Evolutionary conservation across 2,888 invertebrate species (phyloP).

Genomic region (Heliconius charithonia): DNA sequence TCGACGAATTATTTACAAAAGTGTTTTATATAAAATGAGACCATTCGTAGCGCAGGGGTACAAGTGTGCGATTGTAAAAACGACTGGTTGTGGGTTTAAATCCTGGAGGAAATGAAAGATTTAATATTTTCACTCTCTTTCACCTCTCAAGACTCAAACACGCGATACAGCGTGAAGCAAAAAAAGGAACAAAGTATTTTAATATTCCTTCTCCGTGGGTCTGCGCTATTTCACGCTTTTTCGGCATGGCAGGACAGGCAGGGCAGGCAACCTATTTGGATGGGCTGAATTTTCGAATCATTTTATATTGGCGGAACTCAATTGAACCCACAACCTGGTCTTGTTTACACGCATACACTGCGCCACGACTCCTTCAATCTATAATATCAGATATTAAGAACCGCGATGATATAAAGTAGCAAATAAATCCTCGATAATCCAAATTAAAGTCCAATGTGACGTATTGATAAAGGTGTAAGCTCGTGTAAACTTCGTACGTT

Average conservation of each 20-base stretch:
- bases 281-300: no score
- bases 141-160: no score
- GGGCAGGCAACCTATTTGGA: no score
- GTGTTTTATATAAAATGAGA: conserved; percentile 1
- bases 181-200: not conserved
- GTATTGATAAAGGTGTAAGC: not conserved
- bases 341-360: not conserved
- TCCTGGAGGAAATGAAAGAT: no score
- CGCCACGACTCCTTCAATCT: not conserved
- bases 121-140: no score
- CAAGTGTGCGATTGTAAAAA: no score
- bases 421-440: not conserved
- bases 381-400: not conserved
- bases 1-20: conserved; percentile 30
- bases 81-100: no score
- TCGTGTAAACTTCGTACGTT: not conserved
- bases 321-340: not conserved
- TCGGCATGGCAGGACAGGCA: not conserved
- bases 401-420: not conserved
- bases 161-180: not conserved
- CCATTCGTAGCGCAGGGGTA: no score
- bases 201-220: no score
- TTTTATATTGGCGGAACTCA: no score
- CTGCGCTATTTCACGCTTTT: not conserved
- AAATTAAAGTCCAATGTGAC: not conserved